These are phyloP conservation scores for Rhysida immarginata DNA, from an alignment of 1,140 invertebrate genomes.

Conservation along the genomic window DNA sequence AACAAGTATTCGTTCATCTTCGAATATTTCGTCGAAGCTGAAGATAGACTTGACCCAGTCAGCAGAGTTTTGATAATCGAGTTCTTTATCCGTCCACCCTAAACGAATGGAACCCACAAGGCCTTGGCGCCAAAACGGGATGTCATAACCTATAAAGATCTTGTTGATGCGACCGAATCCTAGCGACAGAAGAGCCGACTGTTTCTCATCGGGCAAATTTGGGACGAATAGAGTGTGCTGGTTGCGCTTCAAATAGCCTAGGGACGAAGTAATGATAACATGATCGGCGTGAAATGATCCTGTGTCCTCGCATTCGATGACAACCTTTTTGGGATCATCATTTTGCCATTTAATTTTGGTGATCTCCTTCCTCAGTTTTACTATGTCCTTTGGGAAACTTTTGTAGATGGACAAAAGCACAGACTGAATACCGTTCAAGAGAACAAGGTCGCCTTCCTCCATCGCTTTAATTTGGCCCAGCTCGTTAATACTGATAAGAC, in stretches of 20 bases:
- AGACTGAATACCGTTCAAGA: no score
- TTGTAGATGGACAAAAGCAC: no score
- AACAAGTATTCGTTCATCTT: background rate
- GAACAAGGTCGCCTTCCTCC: no score
- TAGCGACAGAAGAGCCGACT: slow-evolving; percentile 6
- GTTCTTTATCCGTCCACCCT: background rate
- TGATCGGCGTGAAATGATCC: no score
- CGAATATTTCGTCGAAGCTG: background rate
- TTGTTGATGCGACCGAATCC: slow-evolving; percentile 33
- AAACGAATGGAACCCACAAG: background rate
- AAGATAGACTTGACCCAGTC: background rate
- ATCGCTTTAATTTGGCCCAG: no score
- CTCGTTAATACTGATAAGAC: no score
- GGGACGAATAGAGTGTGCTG: background rate
- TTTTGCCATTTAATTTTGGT: no score
- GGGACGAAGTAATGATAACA: background rate
- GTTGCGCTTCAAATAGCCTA: background rate
- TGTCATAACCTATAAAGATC: slow-evolving; percentile 30
- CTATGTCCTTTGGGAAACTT: no score
- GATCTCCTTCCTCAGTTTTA: no score
- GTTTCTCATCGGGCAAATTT: background rate
- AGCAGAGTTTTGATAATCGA: background rate
- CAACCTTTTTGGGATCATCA: no score
- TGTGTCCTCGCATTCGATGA: no score
- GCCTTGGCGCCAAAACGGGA: slow-evolving; percentile 26